phyloP scores from a whole-genome alignment of 1,140 invertebrate species.

The Stegodyphus dumicola region DNA sequence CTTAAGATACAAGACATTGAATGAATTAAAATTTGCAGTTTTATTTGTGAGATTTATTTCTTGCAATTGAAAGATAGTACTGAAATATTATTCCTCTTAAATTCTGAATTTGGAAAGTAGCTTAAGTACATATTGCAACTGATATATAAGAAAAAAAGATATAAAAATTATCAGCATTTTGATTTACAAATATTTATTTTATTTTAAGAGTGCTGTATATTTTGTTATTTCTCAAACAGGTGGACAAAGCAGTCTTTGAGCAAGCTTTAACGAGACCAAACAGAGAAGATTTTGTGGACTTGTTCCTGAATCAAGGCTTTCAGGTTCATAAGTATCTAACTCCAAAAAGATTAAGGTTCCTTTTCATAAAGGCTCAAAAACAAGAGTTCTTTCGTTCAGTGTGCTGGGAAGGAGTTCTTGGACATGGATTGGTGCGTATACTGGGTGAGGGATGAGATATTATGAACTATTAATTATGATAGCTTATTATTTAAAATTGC shows the following conservation, averaged over 20 bases:
- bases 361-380: slow-evolving; percentile 67
- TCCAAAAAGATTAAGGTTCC: slow-evolving; percentile 65
- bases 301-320: slow-evolving; percentile 69
- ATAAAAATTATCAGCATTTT: too few relatives aligned
- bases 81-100: too few relatives aligned
- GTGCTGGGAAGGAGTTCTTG: slow-evolving; percentile 68
- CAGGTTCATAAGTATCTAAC: slow-evolving; percentile 68
- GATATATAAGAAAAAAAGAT: too few relatives aligned
- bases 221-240: slow-evolving; percentile 62
- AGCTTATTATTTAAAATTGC: too few relatives aligned
- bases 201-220: too few relatives aligned
- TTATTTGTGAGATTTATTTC: too few relatives aligned
- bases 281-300: slow-evolving; percentile 69
- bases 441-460: slow-evolving; percentile 43
- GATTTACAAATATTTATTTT: too few relatives aligned
- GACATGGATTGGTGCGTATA: slow-evolving; percentile 64
- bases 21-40: too few relatives aligned
- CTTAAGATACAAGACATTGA: too few relatives aligned
- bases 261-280: slow-evolving; percentile 67
- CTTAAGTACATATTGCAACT: too few relatives aligned
- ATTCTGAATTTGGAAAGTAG: too few relatives aligned
- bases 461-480: neutral
- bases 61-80: too few relatives aligned
- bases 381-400: slow-evolving; percentile 68
- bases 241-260: slow-evolving; percentile 68